These are phyloP conservation scores for Oncorhynchus gorbuscha DNA, from an alignment of 2,113 vertebrate species.

Conservation along the genomic window DNA sequence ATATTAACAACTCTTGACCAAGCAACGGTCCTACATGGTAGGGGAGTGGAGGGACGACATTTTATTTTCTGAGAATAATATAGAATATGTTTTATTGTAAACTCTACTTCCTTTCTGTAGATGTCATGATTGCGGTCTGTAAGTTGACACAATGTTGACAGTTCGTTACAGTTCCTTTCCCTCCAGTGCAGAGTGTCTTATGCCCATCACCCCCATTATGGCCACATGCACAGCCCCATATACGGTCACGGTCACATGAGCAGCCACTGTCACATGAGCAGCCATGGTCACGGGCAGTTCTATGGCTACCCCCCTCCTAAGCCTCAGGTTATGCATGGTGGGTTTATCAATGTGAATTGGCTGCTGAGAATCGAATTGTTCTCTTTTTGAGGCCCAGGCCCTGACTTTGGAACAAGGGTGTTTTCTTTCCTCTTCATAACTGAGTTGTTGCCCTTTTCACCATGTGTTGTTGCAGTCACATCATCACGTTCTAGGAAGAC, in stretches of 20 bases:
- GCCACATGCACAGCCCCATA: conserved; percentile 11
- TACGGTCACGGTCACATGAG: neutral
- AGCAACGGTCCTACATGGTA: too few species aligned
- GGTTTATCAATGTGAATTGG: conserved; percentile 17
- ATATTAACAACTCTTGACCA: too few species aligned
- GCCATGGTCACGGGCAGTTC: neutral
- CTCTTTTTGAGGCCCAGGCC: conserved; percentile 23
- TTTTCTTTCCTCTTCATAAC: neutral
- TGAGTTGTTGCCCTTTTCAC: neutral
- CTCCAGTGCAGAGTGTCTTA: conserved; percentile 29
- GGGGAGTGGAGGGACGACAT: too few species aligned
- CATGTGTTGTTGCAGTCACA: neutral
- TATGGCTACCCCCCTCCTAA: conserved; percentile 13
- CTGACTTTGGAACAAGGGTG: neutral
- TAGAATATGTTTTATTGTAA: too few species aligned
- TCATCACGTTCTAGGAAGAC: conserved; percentile 5
- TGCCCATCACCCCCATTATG: neutral
- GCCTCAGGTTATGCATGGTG: conserved; percentile 35
- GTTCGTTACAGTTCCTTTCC: conserved; percentile 31
- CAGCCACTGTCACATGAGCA: neutral
- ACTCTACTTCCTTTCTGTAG: too few species aligned
- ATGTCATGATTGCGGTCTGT: too few species aligned
- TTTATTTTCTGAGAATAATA: too few species aligned
- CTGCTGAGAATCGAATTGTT: neutral
- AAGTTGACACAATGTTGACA: neutral